Conservation (phyloP, 2,113 vertebrate genomes). For the Corythoichthys intestinalis region DNA sequence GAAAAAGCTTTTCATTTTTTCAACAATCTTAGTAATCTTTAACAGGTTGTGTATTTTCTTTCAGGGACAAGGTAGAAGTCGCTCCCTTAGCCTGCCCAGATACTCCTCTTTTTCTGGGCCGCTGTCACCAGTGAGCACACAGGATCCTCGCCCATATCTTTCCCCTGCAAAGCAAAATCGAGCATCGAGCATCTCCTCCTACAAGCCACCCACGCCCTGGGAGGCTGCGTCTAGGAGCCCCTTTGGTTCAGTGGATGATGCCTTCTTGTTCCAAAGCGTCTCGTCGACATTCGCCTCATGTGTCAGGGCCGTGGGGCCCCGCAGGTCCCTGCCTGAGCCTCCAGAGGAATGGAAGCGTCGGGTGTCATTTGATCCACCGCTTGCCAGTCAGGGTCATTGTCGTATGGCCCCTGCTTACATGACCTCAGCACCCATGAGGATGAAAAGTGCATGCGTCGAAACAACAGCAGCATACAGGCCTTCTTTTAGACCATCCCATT, state of each 20-base stretch:
- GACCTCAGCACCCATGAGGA: constrained; percentile 28
- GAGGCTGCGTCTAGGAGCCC: constrained; percentile 81
- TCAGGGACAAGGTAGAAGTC: constrained; percentile 64
- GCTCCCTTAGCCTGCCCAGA: constrained; percentile 77
- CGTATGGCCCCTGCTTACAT: constrained; percentile 22
- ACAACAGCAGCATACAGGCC: constrained; percentile 59
- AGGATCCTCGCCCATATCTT: constrained; percentile 53
- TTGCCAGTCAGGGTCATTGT: constrained; percentile 35
- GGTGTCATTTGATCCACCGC: constrained; percentile 67
- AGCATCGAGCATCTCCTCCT: constrained; percentile 57
- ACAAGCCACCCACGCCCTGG: constrained; percentile 81
- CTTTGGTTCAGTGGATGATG: constrained; percentile 81
- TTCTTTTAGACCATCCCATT: constrained; percentile 71
- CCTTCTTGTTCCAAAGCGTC: constrained; percentile 74
- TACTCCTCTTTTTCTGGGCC: constrained; percentile 50
- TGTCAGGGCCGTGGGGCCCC: constrained; percentile 74
- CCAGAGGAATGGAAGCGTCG: constrained; percentile 78
- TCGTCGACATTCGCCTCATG: constrained; percentile 74
- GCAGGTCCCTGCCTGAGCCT: constrained; percentile 76
- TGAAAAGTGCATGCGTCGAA: constrained; percentile 55
- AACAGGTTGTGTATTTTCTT: constrained; percentile 19
- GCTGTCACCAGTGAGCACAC: constrained; percentile 63
- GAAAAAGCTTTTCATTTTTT: no score
- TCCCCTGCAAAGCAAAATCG: constrained; percentile 49
- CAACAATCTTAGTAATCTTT: no score